Evolutionary conservation across 2,888 invertebrate genomes (phyloP), one percentile per base, ranked within the genome.

Genomic region (Athalia circularis): DNA sequence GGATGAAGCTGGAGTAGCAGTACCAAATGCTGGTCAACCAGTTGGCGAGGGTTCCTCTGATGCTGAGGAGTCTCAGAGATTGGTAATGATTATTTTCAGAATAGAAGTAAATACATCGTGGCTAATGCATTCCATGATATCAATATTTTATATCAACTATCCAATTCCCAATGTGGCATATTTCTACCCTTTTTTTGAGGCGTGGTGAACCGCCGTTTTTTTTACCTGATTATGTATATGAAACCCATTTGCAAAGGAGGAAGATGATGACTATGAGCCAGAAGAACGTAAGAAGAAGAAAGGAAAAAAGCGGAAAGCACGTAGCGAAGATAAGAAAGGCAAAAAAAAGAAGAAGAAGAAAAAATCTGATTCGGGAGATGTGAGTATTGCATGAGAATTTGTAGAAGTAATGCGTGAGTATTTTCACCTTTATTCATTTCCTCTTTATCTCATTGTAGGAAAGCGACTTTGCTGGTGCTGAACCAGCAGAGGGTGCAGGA

Each of bases 331-430:
- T 79, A 97, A 97, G 90, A 97, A 97, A 88, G 97, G 97, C 83
- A 96, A 96, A 90, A 97, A 97, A 91, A 97, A 97, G 91, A 97
- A 97, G 94, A 97, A 97, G 92, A 97, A 97, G 93, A 95, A 96
- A 90, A 97, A 96, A 93, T 96, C 96, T 91, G 97, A 97, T 84
- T 97, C 97, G 90, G 96, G 95, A 86, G 96, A 96, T 89, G 95
- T 92, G 92, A 86, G 87, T 29, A 29, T 29, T 29, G n/a, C n/a
- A n/a, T n/a, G n/a, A n/a, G n/a, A n/a, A n/a, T n/a, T n/a, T n/a
- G 29, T 29, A 1, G 29, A 29, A 29, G 1, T 29, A 29, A 29
- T 29, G 29, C 0, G 29, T 29, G 57, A 11, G 48, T 79, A 70
- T 67, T 72, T 64, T 79, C 64, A 45, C 45, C 29, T 68, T 70